Percentiles rank a stretch among this genome's conserved stretches.
Conservation (phyloP, 2,797 vertebrate genomes). For the Vultur gryphus region DNA sequence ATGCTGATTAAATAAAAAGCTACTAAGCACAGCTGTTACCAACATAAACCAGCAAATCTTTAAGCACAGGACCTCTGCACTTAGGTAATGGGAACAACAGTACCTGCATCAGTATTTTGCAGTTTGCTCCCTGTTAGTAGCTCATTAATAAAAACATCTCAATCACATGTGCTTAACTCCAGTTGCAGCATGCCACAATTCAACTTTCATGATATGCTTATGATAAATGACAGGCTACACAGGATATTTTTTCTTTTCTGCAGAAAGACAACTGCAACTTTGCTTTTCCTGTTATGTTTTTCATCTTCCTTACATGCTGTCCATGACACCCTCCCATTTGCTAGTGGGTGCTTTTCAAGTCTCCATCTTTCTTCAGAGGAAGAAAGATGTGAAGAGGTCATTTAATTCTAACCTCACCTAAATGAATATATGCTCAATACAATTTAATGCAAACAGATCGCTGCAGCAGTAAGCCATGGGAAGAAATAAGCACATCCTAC, state of each 20-base stretch:
- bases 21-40: neutral
- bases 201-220: neutral
- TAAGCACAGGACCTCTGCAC: neutral
- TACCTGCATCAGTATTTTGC: neutral
- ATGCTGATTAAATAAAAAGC: neutral
- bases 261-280: constrained; percentile 8
- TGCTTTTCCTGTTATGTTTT: neutral
- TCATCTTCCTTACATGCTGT: neutral
- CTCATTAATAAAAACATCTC: neutral
- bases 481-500: neutral
- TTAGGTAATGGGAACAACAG: neutral
- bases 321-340: neutral
- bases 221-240: neutral
- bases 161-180: neutral
- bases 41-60: neutral
- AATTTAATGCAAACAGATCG: neutral
- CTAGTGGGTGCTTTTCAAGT: neutral
- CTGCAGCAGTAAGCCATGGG: neutral
- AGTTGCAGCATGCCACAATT: neutral
- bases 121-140: neutral
- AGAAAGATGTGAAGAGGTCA: neutral
- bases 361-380: neutral
- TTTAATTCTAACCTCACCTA: neutral
- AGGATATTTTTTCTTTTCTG: neutral
- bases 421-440: neutral